Conservation (phyloP, 2,797 vertebrate genomes). For the Galagoides demidoff region DNA sequence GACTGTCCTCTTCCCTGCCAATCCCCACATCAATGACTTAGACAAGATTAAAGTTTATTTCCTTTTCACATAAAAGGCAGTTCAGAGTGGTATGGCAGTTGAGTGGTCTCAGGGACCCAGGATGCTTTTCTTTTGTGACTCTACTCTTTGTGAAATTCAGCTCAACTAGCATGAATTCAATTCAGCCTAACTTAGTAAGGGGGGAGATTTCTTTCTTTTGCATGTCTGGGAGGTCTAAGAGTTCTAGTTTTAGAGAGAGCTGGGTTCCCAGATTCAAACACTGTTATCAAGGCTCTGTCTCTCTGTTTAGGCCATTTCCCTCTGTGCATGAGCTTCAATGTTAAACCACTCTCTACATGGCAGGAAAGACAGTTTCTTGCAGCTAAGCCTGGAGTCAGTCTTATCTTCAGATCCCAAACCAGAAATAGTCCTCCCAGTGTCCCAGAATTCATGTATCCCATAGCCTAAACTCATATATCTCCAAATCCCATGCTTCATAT, state of each 20-base stretch:
- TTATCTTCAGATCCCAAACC: not conserved
- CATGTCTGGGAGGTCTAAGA: not conserved
- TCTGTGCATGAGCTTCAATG: not conserved
- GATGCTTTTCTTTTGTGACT: constrained; percentile 16
- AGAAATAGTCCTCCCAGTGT: not conserved
- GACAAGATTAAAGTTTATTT: not conserved
- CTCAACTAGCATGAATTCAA: not conserved
- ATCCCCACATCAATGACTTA: not conserved
- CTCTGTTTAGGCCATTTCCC: not conserved
- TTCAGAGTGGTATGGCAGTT: not conserved
- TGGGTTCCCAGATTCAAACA: not conserved
- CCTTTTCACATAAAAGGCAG: not conserved
- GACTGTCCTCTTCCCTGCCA: not conserved
- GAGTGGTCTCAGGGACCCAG: not conserved
- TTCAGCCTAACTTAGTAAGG: not conserved
- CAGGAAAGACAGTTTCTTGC: not conserved
- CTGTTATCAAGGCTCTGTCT: not conserved
- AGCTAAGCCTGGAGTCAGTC: not conserved
- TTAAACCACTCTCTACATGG: not conserved
- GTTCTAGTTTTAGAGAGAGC: constrained; percentile 11
- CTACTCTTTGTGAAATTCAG: constrained; percentile 12
- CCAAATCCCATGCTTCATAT: not conserved
- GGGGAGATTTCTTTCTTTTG: not conserved
- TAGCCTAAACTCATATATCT: not conserved
- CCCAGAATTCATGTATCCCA: not conserved